Percentiles rank a stretch among this genome's conserved stretches.
These are phyloP conservation scores for Anhinga anhinga DNA, from an alignment of 2,113 vertebrate genomes.

Conservation along the genomic window DNA sequence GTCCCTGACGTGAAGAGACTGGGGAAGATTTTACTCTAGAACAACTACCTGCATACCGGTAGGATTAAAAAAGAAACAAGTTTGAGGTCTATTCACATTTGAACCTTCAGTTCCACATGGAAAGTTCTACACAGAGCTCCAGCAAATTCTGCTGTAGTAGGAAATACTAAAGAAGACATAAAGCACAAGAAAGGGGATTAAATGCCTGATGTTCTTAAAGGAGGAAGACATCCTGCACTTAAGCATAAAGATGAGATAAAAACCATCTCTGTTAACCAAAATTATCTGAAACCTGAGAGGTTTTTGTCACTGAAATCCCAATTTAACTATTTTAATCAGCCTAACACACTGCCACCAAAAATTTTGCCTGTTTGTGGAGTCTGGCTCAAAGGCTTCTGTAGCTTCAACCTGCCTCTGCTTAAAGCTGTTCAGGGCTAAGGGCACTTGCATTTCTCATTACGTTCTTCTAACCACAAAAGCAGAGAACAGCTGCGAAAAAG, in stretches of 20 bases:
- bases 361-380: background rate
- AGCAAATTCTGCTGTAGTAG: conserved; percentile 25
- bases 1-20: background rate
- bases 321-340: background rate
- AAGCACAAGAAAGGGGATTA: background rate
- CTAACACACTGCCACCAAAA: background rate
- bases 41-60: background rate
- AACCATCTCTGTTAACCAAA: background rate
- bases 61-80: background rate
- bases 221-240: background rate
- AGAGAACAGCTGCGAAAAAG: background rate
- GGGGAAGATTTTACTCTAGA: background rate
- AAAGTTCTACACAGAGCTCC: background rate
- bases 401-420: background rate
- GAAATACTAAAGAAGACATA: background rate
- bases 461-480: conserved; percentile 8
- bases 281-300: conserved; percentile 21
- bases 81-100: background rate
- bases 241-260: background rate
- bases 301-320: background rate
- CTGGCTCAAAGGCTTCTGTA: background rate
- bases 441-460: background rate
- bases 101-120: background rate
- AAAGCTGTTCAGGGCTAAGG: background rate
- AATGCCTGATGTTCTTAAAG: background rate